Evolutionary conservation across 2,888 invertebrate genomes (phyloP).

Genomic region (Caenorhabditis sp.): DNA sequence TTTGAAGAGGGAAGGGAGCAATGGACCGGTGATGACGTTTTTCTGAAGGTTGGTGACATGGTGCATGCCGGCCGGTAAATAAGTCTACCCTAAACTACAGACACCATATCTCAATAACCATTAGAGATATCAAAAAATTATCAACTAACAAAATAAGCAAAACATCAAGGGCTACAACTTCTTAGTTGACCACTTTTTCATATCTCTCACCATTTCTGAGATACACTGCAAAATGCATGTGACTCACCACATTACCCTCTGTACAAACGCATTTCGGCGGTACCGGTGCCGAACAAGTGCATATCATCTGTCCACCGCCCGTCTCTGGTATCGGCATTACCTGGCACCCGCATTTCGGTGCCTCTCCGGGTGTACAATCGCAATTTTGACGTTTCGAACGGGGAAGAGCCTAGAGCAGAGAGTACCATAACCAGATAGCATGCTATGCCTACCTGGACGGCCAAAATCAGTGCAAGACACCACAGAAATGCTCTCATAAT

Average conservation of each 20-base stretch:
- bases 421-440: not conserved
- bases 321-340: slow-evolving; percentile 53
- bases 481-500: slow-evolving; percentile 17
- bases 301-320: slow-evolving; percentile 67
- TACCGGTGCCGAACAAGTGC: slow-evolving; percentile 63
- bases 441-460: slow-evolving; percentile 12
- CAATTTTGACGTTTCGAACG: slow-evolving; percentile 65
- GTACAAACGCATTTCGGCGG: slow-evolving; percentile 69
- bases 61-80: too few species aligned
- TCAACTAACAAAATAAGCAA: too few species aligned
- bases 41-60: too few species aligned
- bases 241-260: slow-evolving; percentile 58
- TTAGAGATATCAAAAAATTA: too few species aligned
- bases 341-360: slow-evolving; percentile 70
- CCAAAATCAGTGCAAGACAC: too few species aligned
- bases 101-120: too few species aligned
- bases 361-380: slow-evolving; percentile 64
- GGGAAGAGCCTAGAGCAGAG: slow-evolving; percentile 39
- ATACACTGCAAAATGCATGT: not conserved
- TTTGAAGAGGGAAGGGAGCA: slow-evolving; percentile 28
- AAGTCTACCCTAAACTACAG: too few species aligned
- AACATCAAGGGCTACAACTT: too few species aligned
- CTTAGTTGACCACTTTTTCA: too few species aligned
- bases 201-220: too few species aligned
- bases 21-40: slow-evolving; percentile 52